Evolutionary conservation across 2,888 invertebrate species (phyloP).

Genomic region (Andrena bicolor): DNA sequence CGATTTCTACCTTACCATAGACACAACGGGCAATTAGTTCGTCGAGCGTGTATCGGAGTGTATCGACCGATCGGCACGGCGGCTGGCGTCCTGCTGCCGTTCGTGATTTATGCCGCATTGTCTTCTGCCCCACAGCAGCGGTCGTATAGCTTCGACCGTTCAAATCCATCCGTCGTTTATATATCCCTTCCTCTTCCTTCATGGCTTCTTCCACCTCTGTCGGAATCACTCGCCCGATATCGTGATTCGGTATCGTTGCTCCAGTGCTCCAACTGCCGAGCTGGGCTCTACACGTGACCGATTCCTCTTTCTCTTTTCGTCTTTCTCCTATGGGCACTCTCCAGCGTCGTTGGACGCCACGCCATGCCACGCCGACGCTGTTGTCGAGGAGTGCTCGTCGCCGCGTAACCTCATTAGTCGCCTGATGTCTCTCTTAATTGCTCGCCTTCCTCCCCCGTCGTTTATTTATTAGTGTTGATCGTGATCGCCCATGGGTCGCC

Average conservation of each 20-base stretch:
- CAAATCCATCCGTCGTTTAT: constrained; percentile 69
- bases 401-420: constrained; percentile 82
- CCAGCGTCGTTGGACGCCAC: constrained; percentile 37
- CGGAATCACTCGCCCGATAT: constrained; percentile 54
- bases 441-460: constrained; percentile 72
- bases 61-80: constrained; percentile 77
- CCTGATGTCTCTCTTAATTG: constrained; percentile 83
- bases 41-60: constrained; percentile 78
- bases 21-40: constrained; percentile 78
- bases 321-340: constrained; percentile 8
- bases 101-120: constrained; percentile 77
- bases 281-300: constrained; percentile 64
- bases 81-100: constrained; percentile 73
- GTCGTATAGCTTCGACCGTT: constrained; percentile 67
- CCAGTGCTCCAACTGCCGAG: constrained; percentile 48
- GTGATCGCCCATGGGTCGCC: constrained; percentile 65
- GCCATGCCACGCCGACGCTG: constrained; percentile 56
- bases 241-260: constrained; percentile 59
- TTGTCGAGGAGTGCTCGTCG: constrained; percentile 61
- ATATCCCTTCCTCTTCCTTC: constrained; percentile 41
- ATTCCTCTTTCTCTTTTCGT: constrained; percentile 39
- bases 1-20: constrained; percentile 73
- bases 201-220: constrained; percentile 52
- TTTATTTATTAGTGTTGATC: constrained; percentile 80
- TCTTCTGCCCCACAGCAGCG: constrained; percentile 72